Evolutionary conservation across 92 coral and sea anemone genomes (phyloP), one percentile per base, ranked within the genome.

Genomic region (Bergia puertoricense): DNA sequence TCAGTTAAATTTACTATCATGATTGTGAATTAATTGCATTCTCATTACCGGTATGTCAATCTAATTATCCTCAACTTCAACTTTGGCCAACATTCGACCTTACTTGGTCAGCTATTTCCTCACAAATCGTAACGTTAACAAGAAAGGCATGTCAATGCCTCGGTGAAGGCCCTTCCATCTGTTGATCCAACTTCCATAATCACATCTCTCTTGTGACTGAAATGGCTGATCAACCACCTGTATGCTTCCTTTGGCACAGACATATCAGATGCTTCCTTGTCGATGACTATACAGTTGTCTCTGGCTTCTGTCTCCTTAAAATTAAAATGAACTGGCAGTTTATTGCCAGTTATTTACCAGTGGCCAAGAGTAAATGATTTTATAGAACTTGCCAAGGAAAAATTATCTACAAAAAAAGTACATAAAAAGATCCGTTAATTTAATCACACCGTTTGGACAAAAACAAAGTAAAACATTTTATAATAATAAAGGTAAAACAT

Each of bases 211-310:
- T 76, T 2, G 54, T 40, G 45, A 43, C 80, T 76, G n/a, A 76
- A 76, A 18, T 76, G 80, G 57, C 7, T 44, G 50, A 42, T 76
- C 57, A 16, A 56, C 80, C 80, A 76, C 57, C 80, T 76, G 80
- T 76, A 76, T 1, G 80, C 80, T 76, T 76, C 80, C 54, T 1
- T 5, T 30, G 76, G 39, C 43, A 30, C 76, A 4, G 75, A 69
- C 23, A 15, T 43, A 20, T 13, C 77, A 73, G 46, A 41, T 76
- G 36, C 8, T 41, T 76, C 57, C 57, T 20, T 45, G 8, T 76
- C 56, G 23, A 76, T 0, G 37, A 42, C 36, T n/a, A n/a, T 41
- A 76, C 10, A 9, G 36, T 76, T 76, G 39, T 76, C 80, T 57
- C 20, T 57, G 65, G 65, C 1, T 57, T 57, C 65, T 57, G 20